Base-by-base conservation (phyloP, 1,140 invertebrate genomes). In the Holcopasites calliopsidis region DNA sequence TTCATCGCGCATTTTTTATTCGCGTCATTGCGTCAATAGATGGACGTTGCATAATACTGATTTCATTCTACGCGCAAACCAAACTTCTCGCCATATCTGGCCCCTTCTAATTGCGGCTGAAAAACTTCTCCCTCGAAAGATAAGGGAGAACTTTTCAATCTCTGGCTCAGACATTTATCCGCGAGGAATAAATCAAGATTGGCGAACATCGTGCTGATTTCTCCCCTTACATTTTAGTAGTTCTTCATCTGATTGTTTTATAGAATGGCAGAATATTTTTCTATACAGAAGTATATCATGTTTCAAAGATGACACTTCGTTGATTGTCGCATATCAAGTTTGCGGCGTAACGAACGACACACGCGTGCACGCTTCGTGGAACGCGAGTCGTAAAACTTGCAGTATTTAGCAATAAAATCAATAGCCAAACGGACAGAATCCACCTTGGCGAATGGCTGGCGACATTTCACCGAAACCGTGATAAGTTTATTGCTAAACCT, bases 1-100 rank as follows among this genome's bases (percentile, higher is more conserved):
- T 65, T 42, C 61, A 35, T 44, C 16, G 18, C 28, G 21, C 61
- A 55, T 55, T 65, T 49, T 62, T 52, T 52, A 62, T 13, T 11
- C 13, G 23, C 11, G n/a, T 33, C 13, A 8, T 73, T 44, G 38
- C 49, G 11, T 73, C 71, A 54, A 2, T 3, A 8, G 23, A 6
- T 0, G 31, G 10, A 13, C 55, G 38, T 65, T 73, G 11, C 61
- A 21, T 44, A 44, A 73, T 28, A 65, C n/a, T 21, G 33, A 73
- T 26, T 54, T 35, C 61, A 40, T 65, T 55, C 38, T 18, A n/a
- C 70, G 33, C 18, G 49, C 5, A 38, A 54, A 8, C 21, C 28
- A 11, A 33, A 42, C n/a, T 40, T 35, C 33, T 21, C 11, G 65
- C 18, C 23, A 21, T 40, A 55, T 33, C 28, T 18, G n/a, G 57